Evolutionary conservation across 2,113 vertebrate genomes (phyloP), one percentile per base, ranked within the genome.

Genomic region (Barbus barbus): DNA sequence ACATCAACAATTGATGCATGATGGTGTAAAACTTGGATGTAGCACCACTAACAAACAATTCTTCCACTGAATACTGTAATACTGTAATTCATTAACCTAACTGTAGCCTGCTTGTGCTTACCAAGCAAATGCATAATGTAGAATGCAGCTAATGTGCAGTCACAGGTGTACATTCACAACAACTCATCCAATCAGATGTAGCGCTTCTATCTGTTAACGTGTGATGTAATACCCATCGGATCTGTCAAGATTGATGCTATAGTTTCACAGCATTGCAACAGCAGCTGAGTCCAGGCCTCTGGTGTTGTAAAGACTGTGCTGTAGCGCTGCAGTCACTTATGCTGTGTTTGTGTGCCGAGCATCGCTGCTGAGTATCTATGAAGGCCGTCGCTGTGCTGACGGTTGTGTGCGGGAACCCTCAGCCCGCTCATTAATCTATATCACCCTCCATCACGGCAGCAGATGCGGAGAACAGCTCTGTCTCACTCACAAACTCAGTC

Each of bases 351-450:
- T 78, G 61, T 61, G 46, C 51, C 73, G 18, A 22, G 67, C 53
- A 74, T 80, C 26, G 31, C 20, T 60, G 44, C 31, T 5, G 26
- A 16, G n/a, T 22, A 41, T 72, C 44, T 63, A 26, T 38, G 28
- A 78, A 48, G 80, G 72, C 33, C 67, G 14, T 26, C 9, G 51
- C 81, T 65, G 33, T 51, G 67, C 31, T 82, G 79, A 46, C 22
- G 80, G 18, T 67, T 28, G 67, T 89, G 63, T 65, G 67, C 56
- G 44, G 48, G 78, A 85, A 28, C 78, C 24, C 31, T 83, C 60
- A 73, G 53, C 69, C 67, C 44, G 53, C 74, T 84, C 86, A 86
- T 89, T 87, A 84, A 84, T 87, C 88, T 87, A 83, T 83, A 87
- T 87, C 79, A 71, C 75, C 79, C 79, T 82, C 77, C 31, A 72